Evolutionary conservation across 2,113 vertebrate genomes (phyloP).

Genomic region (Megalops atlanticus): DNA sequence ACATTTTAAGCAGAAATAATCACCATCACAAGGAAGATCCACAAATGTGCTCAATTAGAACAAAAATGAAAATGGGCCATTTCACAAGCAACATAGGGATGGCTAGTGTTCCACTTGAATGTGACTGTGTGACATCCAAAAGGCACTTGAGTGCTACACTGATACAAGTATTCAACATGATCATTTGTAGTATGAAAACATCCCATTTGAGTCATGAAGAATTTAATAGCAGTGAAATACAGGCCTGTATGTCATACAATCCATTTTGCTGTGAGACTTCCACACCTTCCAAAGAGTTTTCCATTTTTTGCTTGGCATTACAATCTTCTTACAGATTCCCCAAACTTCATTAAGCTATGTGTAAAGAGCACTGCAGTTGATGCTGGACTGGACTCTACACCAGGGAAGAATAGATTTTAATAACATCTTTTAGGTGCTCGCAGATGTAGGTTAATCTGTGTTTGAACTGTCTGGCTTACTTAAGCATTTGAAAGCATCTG

Average conservation of each 20-base stretch:
- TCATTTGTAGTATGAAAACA: background rate
- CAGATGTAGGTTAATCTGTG: background rate
- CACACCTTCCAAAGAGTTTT: background rate
- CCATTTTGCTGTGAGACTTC: background rate
- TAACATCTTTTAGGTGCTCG: background rate
- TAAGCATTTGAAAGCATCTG: background rate
- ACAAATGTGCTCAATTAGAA: background rate
- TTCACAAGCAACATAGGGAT: background rate
- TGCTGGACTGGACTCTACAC: background rate
- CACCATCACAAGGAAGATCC: background rate
- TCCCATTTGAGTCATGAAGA: background rate
- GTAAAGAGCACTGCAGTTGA: background rate
- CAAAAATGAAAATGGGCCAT: background rate
- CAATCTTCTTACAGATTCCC: background rate
- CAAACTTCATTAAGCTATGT: background rate
- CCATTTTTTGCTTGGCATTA: background rate
- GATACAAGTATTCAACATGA: background rate
- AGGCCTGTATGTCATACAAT: slow-evolving; percentile 15
- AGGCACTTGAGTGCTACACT: slow-evolving; percentile 30
- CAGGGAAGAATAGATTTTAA: background rate
- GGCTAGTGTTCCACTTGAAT: background rate
- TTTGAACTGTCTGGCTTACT: background rate
- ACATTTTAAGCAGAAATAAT: background rate
- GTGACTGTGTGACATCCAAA: background rate
- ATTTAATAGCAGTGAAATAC: slow-evolving; percentile 6